Evolutionary conservation across 1,140 invertebrate genomes (phyloP), one percentile per base, ranked within the genome.

Genomic region (Nasonia vitripennis): DNA sequence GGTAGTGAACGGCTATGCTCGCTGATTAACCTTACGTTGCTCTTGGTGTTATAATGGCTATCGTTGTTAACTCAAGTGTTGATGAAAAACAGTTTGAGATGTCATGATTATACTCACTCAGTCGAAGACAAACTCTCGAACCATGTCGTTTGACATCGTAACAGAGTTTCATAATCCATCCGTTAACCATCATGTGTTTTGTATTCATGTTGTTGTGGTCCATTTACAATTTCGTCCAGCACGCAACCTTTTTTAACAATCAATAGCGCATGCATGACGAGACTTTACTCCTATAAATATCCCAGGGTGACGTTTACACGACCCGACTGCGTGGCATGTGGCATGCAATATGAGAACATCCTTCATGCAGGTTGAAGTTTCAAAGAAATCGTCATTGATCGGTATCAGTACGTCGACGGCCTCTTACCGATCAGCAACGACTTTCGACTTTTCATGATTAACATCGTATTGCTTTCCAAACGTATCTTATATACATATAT

Each of bases 371-470:
- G 6, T 20, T 67, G n/a, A 67, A 67, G n/a, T n/a, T 67, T 67
- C n/a, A n/a, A 67, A 67, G 62, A 67, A 67, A 67, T 20, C 62
- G 41, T 45, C 62, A n/a, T 67, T 67, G 62, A 67, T n/a, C 62
- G 14, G 62, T n/a, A 20, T 67, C 4, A 67, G 11, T n/a, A 5
- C n/a, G 14, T 67, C n/a, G 62, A 67, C n/a, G 62, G 20, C n/a
- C 62, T 67, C 20, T 20, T 67, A n/a, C 14, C 14, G 7, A 67
- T 67, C 62, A 67, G 7, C n/a, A 17, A n/a, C 14, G 14, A 17
- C 70, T 67, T 80, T 80, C 20, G 67, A 23, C 48, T 27, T 80
- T 80, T 62, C n/a, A 55, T 80, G 10, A 80, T 55, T 80, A 80
- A 80, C 45, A 80, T 34, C 55, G 17, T 80, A 0, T 55, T 67